Evolutionary conservation across 2,888 invertebrate species (phyloP).

Genomic region (Argyresthia albistria): DNA sequence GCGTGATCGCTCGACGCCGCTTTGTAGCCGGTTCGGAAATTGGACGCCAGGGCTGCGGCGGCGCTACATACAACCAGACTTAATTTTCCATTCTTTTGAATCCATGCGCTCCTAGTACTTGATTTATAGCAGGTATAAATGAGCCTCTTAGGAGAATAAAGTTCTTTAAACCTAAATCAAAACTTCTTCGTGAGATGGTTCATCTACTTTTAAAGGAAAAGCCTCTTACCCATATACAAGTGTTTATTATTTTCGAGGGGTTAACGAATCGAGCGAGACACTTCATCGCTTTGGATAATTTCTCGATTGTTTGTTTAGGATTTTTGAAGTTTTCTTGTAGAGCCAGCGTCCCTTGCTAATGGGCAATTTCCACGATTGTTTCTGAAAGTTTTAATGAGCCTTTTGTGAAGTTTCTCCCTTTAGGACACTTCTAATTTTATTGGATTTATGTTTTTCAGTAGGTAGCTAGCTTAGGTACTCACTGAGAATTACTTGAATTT

Average conservation of each 20-base stretch:
- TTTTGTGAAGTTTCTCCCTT: constrained; percentile 19
- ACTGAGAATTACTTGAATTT: no score
- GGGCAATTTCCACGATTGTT: constrained; percentile 23
- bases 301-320: neutral
- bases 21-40: constrained; percentile 46
- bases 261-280: no score
- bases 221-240: no score
- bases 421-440: constrained; percentile 23
- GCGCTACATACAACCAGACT: neutral
- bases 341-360: constrained; percentile 16
- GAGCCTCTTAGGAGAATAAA: no score
- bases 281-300: neutral
- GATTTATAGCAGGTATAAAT: neutral
- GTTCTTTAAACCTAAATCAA: no score
- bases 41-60: constrained; percentile 21
- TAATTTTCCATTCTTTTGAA: neutral
- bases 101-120: neutral
- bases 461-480: no score
- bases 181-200: no score
- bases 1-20: constrained; percentile 30
- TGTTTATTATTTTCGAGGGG: neutral
- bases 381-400: constrained; percentile 26
- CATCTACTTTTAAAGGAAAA: no score
- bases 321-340: constrained; percentile 12
- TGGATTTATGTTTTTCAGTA: constrained; percentile 23